Evolutionary conservation across 2,797 vertebrate genomes (phyloP).

Genomic region (Acestrorhynchus altus): DNA sequence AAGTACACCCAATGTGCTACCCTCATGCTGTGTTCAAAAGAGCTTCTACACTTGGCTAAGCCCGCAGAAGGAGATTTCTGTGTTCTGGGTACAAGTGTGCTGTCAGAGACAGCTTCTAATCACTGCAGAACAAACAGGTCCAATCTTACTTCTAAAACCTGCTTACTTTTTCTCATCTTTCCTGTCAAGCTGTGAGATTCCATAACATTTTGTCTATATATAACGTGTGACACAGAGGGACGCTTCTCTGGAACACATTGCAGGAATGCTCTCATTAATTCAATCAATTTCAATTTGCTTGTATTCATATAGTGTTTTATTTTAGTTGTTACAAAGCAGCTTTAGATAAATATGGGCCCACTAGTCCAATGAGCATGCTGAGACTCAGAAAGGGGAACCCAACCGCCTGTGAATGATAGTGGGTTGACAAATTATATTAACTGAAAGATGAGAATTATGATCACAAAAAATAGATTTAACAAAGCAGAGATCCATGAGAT

Average conservation of each 20-base stretch:
- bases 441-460: neutral
- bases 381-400: neutral
- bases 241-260: neutral
- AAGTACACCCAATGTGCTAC: neutral
- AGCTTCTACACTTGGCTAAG: neutral
- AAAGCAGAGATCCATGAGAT: neutral
- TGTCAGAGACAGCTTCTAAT: neutral
- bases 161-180: neutral
- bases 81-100: neutral
- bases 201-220: neutral
- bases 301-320: neutral
- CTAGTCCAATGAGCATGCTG: neutral
- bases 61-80: neutral
- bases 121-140: constrained; percentile 7
- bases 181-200: neutral
- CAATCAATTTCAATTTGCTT: neutral
- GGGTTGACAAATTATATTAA: neutral
- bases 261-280: neutral
- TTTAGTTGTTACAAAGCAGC: neutral
- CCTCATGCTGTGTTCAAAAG: constrained; percentile 1
- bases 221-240: neutral
- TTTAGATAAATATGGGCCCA: neutral
- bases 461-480: neutral
- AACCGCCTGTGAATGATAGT: neutral
- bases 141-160: neutral